Evolutionary conservation across 1,140 invertebrate genomes (phyloP), one percentile per base, ranked within the genome.

Genomic region (Grapholita molesta): DNA sequence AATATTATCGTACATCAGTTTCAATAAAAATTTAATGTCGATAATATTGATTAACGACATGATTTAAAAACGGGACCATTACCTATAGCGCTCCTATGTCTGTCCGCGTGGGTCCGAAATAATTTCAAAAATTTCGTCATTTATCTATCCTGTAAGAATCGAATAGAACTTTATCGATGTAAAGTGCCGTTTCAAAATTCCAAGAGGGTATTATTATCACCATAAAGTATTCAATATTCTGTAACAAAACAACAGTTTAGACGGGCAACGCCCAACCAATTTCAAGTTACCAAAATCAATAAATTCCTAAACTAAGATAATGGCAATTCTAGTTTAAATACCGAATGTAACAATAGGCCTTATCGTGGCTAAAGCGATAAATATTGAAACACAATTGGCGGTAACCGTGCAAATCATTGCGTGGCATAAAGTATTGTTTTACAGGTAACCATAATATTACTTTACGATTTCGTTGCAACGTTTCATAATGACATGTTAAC

Each of bases 341-440:
- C 23, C 24, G 53, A 12, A n/a, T n/a, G 35, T 15, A 57, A 28
- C 53, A 57, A 57, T 57, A 38, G 33, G 53, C 21, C 21, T 57
- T 57, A 57, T 57, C 53, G 24, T 4, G 53, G 24, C 11, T 28
- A 28, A 21, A 23, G 23, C 48, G 23, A 57, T 57, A 57, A 57
- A 57, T 57, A 57, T 57, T 25, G n/a, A 57, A 57, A 57, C 25
- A 57, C 53, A 28, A 25, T 57, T 57, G 24, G 53, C 48, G 23
- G n/a, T 57, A 57, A 57, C 53, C 23, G 25, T 57, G 53, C 53
- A 57, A 57, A 57, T 57, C 24, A 8, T 57, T 57, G 12, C 24
- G 53, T 57, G 11, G 35, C 11, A 6, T 57, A 57, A 57, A 57
- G 23, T n/a, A 24, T 53, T 11, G 35, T 15, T 28, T 57, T 57